Conservation (phyloP, 1,140 invertebrate species). For the Nephila pilipes region DNA sequence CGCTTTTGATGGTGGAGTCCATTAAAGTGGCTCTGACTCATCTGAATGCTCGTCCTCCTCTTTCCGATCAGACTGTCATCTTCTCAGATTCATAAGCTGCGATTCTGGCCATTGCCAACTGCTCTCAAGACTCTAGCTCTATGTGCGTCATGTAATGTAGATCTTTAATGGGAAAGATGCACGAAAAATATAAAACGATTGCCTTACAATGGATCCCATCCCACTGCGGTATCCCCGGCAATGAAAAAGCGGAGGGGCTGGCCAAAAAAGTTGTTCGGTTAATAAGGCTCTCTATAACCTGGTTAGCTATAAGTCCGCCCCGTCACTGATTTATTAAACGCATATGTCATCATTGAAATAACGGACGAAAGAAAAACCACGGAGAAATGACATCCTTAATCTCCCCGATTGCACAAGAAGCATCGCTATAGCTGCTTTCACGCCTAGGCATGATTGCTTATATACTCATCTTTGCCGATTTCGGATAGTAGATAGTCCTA, state of each 20-base stretch:
- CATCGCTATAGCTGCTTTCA: constrained; percentile 22
- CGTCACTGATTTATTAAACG: not conserved
- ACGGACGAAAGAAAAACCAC: no score
- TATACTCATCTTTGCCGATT: constrained; percentile 8
- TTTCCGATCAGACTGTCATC: not conserved
- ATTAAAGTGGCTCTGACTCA: constrained; percentile 1
- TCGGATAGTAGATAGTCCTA: not conserved
- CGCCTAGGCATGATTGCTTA: not conserved
- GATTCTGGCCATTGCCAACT: not conserved
- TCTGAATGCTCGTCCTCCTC: not conserved
- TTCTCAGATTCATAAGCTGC: not conserved
- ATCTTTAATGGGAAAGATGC: not conserved
- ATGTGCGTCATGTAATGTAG: constrained; percentile 2
- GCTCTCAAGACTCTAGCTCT: not conserved
- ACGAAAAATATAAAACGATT: not conserved
- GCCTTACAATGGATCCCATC: not conserved
- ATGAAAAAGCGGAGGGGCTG: not conserved
- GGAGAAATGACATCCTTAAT: not conserved
- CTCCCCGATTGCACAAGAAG: not conserved
- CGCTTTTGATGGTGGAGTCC: constrained; percentile 23
- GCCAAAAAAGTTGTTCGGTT: not conserved
- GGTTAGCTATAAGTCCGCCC: not conserved
- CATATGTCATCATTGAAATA: not conserved
- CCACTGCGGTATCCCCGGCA: not conserved
- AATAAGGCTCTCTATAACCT: not conserved